Percentiles rank a stretch among this genome's conserved stretches.
Conservation (phyloP, 2,797 vertebrate species). For the Halcyon chelicuti region DNA sequence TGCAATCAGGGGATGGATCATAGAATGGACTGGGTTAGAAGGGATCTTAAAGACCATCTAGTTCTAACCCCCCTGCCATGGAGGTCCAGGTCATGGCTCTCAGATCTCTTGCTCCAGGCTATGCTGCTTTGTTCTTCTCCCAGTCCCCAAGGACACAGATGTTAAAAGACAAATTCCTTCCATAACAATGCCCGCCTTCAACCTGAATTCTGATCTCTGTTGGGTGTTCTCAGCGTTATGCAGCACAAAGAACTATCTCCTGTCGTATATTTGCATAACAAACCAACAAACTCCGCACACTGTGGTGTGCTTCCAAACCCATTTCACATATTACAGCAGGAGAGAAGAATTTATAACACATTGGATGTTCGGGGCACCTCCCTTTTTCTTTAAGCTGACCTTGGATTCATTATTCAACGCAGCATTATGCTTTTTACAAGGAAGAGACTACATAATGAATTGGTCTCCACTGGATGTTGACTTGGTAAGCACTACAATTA, state of each 20-base stretch:
- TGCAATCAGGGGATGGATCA: not conserved
- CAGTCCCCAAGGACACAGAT: not conserved
- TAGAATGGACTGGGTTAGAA: not conserved
- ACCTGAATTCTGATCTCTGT: not conserved
- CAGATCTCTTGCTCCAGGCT: not conserved
- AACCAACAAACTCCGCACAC: not conserved
- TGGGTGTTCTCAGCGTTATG: not conserved
- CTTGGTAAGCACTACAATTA: constrained; percentile 52
- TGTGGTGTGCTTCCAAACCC: not conserved
- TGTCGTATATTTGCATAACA: not conserved
- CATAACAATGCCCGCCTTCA: not conserved
- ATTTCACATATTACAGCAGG: not conserved
- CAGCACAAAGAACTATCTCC: not conserved
- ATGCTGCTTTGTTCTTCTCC: not conserved
- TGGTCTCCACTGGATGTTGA: constrained; percentile 38
- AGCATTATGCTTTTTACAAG: not conserved
- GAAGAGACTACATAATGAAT: not conserved
- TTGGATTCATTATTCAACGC: not conserved
- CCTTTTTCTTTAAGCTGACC: not conserved
- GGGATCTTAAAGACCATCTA: not conserved
- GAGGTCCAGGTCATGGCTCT: not conserved
- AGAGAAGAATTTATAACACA: not conserved
- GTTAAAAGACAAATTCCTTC: not conserved
- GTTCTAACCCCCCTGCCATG: not conserved
- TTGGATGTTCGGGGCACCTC: not conserved